Base-by-base conservation (phyloP, 2,113 vertebrate species). In the Plotosus lineatus region DNA sequence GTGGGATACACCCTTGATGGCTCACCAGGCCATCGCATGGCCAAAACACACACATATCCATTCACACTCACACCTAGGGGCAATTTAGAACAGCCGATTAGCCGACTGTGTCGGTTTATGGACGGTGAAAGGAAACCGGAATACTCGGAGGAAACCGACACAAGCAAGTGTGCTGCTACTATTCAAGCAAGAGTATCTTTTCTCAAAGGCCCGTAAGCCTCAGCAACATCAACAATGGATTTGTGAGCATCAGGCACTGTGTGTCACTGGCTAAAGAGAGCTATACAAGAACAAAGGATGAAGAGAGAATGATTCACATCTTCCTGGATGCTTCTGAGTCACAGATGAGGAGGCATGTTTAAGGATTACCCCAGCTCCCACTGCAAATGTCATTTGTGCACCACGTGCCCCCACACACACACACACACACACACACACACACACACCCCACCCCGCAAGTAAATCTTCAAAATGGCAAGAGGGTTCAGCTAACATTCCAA, bases 81-180 rank as follows among this genome's bases (percentile, higher is more conserved):
- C n/a, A n/a, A n/a, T n/a, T n/a, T n/a, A n/a, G n/a, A n/a, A n/a
- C n/a, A n/a, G n/a, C n/a, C n/a, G n/a, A n/a, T n/a, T n/a, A n/a
- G n/a, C n/a, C n/a, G n/a, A n/a, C n/a, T n/a, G n/a, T n/a, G n/a
- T n/a, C n/a, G n/a, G n/a, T n/a, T n/a, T n/a, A n/a, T n/a, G n/a
- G n/a, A n/a, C n/a, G n/a, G n/a, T n/a, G n/a, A n/a, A n/a, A n/a
- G n/a, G n/a, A n/a, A n/a, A n/a, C n/a, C n/a, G n/a, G n/a, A n/a
- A n/a, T n/a, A n/a, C n/a, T n/a, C n/a, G n/a, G n/a, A n/a, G n/a
- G n/a, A n/a, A n/a, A n/a, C n/a, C n/a, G n/a, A n/a, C n/a, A n/a
- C n/a, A n/a, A n/a, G n/a, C n/a, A n/a, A 86, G 26, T 82, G 80
- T 58, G 56, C 40, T 36, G 71, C 44, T 33, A 89, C 85, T 80